Conservation (phyloP, 2,797 vertebrate genomes). For the Bufotes viridis region DNA sequence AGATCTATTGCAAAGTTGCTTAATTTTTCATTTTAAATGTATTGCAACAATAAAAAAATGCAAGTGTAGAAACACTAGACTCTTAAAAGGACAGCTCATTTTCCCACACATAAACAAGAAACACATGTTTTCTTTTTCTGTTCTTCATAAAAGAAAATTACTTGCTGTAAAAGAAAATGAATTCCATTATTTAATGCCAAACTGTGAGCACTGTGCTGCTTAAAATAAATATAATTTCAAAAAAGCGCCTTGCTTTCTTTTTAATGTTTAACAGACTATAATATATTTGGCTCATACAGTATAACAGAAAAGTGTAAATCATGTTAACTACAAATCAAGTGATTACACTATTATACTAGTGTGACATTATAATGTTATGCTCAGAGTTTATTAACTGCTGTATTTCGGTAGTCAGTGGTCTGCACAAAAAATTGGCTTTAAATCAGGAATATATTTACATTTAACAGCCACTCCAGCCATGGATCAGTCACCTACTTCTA, state of each 20-base stretch:
- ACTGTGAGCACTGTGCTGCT: too few relatives aligned
- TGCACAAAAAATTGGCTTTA: conserved; percentile 20
- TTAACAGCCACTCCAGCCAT: conserved; percentile 24
- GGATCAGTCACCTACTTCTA: conserved; percentile 34
- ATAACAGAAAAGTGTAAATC: not conserved
- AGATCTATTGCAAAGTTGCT: not conserved
- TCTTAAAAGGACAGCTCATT: not conserved
- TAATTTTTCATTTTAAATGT: too few relatives aligned
- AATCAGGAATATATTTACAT: conserved; percentile 29
- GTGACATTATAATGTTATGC: conserved; percentile 18
- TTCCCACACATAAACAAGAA: not conserved
- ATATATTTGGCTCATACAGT: not conserved
- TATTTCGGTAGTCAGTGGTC: conserved; percentile 18
- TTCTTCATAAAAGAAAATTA: conserved; percentile 15
- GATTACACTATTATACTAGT: conserved; percentile 8
- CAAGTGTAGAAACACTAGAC: too few relatives aligned
- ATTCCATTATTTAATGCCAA: conserved; percentile 11
- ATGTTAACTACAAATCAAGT: conserved; percentile 23
- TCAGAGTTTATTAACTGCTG: conserved; percentile 23
- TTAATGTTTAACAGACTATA: conserved; percentile 7
- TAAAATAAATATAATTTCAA: not conserved
- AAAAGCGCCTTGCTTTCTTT: conserved; percentile 7
- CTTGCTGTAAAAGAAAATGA: not conserved
- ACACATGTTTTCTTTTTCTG: not conserved
- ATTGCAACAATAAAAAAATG: too few relatives aligned